Conservation (phyloP, 1,140 invertebrate species). For the Solenopsis invicta region DNA sequence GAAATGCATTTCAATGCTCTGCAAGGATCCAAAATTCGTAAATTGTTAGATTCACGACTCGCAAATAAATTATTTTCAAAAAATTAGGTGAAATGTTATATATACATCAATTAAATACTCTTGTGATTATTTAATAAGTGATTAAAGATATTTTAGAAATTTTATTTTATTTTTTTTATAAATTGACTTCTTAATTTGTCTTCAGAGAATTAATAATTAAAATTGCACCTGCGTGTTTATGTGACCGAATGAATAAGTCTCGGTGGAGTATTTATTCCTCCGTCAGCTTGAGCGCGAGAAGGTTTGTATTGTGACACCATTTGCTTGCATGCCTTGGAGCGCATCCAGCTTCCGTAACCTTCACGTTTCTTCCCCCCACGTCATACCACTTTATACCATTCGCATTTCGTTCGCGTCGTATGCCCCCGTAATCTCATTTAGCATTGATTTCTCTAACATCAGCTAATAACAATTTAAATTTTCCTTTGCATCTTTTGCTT, state of each 20-base stretch:
- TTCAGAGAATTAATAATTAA: conserved; percentile 2
- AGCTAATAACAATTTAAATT: not conserved
- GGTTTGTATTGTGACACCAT: conserved; percentile 28
- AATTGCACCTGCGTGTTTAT: not conserved
- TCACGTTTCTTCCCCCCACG: not conserved
- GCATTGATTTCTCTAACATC: not conserved
- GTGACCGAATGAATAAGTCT: not conserved
- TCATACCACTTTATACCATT: not conserved
- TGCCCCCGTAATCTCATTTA: conserved; percentile 11
- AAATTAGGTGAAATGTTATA: not conserved
- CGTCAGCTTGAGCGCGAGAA: not conserved
- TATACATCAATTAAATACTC: not conserved
- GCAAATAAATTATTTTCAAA: not conserved
- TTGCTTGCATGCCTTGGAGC: conserved; percentile 54
- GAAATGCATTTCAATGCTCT: not conserved
- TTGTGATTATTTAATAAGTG: too few species aligned
- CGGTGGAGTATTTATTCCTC: not conserved
- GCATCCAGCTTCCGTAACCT: conserved; percentile 62
- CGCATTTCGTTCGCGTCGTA: conserved; percentile 19
- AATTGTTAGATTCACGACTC: not conserved
- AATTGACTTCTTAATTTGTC: not conserved
- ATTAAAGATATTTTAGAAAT: too few species aligned
- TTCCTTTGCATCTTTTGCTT: not conserved
- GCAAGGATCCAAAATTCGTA: not conserved
- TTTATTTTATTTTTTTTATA: not conserved